Conservation (phyloP, 2,888 invertebrate species). For the Hesperia comma region DNA sequence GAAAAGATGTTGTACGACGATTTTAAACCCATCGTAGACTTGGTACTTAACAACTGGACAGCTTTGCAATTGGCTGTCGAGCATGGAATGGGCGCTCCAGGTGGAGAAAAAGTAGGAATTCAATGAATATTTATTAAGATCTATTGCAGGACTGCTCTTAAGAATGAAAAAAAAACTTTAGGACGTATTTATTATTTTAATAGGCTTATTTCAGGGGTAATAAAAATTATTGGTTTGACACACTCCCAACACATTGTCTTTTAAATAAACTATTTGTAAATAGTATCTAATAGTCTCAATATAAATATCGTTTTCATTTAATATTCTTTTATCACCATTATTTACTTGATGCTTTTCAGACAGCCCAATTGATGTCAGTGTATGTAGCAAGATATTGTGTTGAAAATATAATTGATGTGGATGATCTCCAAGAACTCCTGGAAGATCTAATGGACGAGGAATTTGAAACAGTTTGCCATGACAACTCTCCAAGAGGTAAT, state of each 20-base stretch:
- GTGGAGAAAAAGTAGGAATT: constrained; percentile 85
- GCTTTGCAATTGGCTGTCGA: constrained; percentile 88
- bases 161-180: too few species aligned
- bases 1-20: constrained; percentile 74
- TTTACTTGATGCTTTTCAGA: constrained; percentile 61
- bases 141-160: too few species aligned
- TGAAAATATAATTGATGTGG: constrained; percentile 82
- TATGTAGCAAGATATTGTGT: constrained; percentile 86
- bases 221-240: too few species aligned
- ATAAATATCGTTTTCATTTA: too few species aligned
- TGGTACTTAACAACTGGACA: constrained; percentile 89
- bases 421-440: constrained; percentile 85
- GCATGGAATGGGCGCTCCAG: constrained; percentile 89
- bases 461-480: constrained; percentile 89
- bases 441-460: constrained; percentile 90
- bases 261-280: too few species aligned
- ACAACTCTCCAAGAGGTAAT: constrained; percentile 86
- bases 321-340: too few species aligned
- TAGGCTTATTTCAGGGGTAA: too few species aligned
- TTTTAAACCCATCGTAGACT: constrained; percentile 86
- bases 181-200: too few species aligned
- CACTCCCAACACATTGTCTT: too few species aligned
- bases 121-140: background rate
- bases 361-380: constrained; percentile 86
- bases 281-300: too few species aligned